phyloP scores from a whole-genome alignment of 2,888 invertebrate genomes.

The Eupithecia tripunctaria region DNA sequence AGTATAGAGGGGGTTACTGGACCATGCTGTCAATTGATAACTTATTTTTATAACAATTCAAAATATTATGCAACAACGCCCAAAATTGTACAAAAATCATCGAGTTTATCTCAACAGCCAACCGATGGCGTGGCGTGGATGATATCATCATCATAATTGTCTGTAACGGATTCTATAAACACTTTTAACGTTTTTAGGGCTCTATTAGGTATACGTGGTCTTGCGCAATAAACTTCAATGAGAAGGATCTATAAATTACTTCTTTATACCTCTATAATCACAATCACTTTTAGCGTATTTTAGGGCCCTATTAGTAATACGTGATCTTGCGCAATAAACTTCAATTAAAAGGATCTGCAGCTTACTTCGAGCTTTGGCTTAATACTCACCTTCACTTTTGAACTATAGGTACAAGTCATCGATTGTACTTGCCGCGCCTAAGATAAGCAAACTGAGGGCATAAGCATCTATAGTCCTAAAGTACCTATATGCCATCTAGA shows the following conservation, averaged over 20 bases:
- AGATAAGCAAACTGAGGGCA: too few species aligned
- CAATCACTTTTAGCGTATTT: neutral
- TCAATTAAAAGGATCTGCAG: neutral
- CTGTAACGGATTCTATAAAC: neutral
- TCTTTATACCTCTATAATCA: too few species aligned
- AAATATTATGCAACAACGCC: neutral
- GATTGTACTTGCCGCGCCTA: slow-evolving; percentile 9
- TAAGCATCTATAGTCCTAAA: neutral
- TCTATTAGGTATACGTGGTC: neutral
- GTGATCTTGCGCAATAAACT: neutral
- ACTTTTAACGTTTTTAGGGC: neutral
- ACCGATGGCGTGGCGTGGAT: neutral
- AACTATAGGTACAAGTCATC: slow-evolving; percentile 54
- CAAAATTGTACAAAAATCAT: neutral
- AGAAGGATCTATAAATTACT: neutral
- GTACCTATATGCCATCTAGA: neutral
- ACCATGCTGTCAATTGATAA: too few species aligned
- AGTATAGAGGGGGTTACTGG: too few species aligned
- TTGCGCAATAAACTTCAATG: neutral
- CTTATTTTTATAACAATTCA: neutral
- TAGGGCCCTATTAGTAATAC: neutral
- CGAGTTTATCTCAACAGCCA: neutral
- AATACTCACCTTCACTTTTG: slow-evolving; percentile 71
- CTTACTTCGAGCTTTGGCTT: slow-evolving; percentile 22
- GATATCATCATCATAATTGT: neutral